phyloP scores from a whole-genome alignment of 2,797 vertebrate genomes.

The Margarornis squamiger region DNA sequence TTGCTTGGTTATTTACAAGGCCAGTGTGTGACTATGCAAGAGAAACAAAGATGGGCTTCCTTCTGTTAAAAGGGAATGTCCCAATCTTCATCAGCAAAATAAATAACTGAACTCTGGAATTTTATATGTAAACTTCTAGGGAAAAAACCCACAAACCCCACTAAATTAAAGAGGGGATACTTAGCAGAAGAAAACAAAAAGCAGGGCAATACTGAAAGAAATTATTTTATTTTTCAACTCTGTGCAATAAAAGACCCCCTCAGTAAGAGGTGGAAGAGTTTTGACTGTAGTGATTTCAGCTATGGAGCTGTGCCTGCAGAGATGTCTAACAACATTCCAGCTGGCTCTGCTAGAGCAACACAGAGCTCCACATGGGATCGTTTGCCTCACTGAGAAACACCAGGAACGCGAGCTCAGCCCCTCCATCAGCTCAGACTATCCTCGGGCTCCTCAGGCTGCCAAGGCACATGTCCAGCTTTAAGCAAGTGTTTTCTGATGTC shows the following conservation, averaged over 20 bases:
- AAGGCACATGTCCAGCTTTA: not conserved
- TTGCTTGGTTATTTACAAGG: not conserved
- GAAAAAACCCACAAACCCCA: not conserved
- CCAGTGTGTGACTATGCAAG: not conserved
- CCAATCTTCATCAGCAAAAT: not conserved
- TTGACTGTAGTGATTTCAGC: not conserved
- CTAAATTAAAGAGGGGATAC: not conserved
- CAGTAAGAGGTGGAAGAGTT: not conserved
- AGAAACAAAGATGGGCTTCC: not conserved
- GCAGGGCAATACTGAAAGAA: not conserved
- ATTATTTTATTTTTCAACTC: not conserved
- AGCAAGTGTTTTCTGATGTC: not conserved
- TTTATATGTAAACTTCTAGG: not conserved
- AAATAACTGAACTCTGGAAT: not conserved
- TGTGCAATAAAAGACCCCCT: not conserved
- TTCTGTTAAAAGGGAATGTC: not conserved
- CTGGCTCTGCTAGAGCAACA: not conserved
- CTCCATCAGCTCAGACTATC: not conserved
- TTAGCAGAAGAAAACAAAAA: not conserved
- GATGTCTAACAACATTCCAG: not conserved
- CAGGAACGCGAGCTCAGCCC: not conserved
- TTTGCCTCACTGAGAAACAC: not conserved
- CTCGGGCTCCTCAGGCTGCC: not conserved
- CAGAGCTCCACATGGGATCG: rapidly evolving
- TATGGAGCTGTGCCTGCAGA: not conserved